phyloP scores from a whole-genome alignment of 2,888 invertebrate genomes.

The Macaria liturata region DNA sequence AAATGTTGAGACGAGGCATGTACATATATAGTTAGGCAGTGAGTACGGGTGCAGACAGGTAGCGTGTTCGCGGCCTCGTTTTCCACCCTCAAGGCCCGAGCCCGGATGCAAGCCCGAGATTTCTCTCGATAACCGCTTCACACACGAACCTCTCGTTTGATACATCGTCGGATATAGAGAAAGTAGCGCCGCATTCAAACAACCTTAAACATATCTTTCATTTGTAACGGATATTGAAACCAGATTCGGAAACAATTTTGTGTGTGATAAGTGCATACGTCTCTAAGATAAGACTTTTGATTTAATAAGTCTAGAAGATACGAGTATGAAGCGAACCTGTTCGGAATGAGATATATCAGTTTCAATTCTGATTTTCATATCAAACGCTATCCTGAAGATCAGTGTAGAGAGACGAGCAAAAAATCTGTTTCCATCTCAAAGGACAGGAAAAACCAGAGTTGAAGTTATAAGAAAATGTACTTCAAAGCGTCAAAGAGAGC shows the following conservation, averaged over 20 bases:
- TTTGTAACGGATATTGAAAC: constrained; percentile 43
- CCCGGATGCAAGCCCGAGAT: constrained; percentile 67
- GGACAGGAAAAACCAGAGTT: constrained; percentile 60
- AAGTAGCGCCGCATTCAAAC: constrained; percentile 48
- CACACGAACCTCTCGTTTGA: constrained; percentile 57
- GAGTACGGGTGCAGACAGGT: constrained; percentile 44
- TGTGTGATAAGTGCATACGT: constrained; percentile 6
- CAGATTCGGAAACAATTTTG: constrained; percentile 30
- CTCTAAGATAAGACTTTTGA: constrained; percentile 15
- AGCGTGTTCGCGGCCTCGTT: constrained; percentile 51
- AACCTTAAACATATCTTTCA: constrained; percentile 39
- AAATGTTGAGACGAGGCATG: constrained; percentile 27
- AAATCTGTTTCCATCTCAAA: constrained; percentile 45
- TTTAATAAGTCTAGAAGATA: constrained; percentile 15
- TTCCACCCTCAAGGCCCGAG: constrained; percentile 65
- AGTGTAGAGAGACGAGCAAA: constrained; percentile 12
- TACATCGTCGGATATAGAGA: constrained; percentile 49
- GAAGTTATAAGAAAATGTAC: constrained; percentile 63
- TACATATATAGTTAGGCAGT: constrained; percentile 16
- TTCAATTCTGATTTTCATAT: constrained; percentile 54
- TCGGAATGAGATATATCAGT: constrained; percentile 31
- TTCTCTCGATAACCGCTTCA: constrained; percentile 70
- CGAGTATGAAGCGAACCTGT: constrained; percentile 21
- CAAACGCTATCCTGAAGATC: constrained; percentile 46
- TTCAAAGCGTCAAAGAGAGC: constrained; percentile 72